phyloP scores from a whole-genome alignment of 2,888 invertebrate genomes.

The Pyrochroa serraticornis region DNA sequence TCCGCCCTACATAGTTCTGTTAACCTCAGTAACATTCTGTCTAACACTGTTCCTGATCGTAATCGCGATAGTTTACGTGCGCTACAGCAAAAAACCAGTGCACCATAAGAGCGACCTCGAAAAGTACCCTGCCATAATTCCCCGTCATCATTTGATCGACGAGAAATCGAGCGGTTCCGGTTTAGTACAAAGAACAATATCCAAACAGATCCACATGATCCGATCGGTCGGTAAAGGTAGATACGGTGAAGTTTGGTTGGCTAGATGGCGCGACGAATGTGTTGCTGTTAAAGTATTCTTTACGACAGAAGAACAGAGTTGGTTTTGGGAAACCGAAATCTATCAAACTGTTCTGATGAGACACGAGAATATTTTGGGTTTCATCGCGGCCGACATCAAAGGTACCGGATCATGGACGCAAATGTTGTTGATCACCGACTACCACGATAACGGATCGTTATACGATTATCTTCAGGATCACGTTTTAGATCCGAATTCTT shows the following conservation, averaged over 20 bases:
- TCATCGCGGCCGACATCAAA: constrained; percentile 93
- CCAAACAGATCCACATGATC: constrained; percentile 88
- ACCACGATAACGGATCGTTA: constrained; percentile 87
- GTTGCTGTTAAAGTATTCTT: constrained; percentile 93
- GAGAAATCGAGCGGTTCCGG: constrained; percentile 84
- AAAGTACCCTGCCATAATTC: constrained; percentile 49
- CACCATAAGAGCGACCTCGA: constrained; percentile 58
- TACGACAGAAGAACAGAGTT: constrained; percentile 91
- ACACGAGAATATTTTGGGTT: constrained; percentile 93
- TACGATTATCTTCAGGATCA: constrained; percentile 84
- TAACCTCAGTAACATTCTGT: constrained; percentile 73
- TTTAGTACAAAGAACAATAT: constrained; percentile 90
- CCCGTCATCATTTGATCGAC: constrained; percentile 71
- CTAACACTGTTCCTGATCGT: constrained; percentile 70
- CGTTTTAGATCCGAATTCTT: constrained; percentile 67
- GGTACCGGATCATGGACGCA: constrained; percentile 93
- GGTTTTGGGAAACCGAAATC: constrained; percentile 93
- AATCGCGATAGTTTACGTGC: constrained; percentile 69
- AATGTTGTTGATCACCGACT: constrained; percentile 92
- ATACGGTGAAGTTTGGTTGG: constrained; percentile 92
- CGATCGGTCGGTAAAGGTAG: constrained; percentile 86
- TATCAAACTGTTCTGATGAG: constrained; percentile 93
- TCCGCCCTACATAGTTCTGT: constrained; percentile 69
- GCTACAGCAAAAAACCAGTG: constrained; percentile 67
- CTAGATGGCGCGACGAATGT: constrained; percentile 84